Evolutionary conservation across 2,888 invertebrate species (phyloP).

Genomic region (Mesorhabditis sp.): DNA sequence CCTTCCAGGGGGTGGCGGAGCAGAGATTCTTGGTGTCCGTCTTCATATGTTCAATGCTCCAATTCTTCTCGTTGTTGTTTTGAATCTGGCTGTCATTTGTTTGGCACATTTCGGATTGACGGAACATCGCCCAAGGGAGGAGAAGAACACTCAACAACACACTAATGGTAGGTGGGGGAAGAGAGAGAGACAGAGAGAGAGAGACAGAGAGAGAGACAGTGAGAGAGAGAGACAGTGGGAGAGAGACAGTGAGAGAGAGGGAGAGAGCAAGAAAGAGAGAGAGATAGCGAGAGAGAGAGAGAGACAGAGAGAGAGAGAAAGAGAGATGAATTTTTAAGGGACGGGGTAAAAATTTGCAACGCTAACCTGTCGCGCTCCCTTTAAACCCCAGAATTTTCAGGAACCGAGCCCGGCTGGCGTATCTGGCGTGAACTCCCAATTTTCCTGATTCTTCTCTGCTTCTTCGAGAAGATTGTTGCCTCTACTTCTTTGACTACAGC

Average conservation of each 20-base stretch:
- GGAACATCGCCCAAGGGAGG: not conserved
- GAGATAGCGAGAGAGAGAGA: no score
- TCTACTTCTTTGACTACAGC: not conserved
- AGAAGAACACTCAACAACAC: not conserved
- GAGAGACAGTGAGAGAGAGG: no score
- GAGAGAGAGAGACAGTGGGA: no score
- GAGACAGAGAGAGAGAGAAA: no score
- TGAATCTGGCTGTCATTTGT: not conserved
- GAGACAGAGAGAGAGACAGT: no score
- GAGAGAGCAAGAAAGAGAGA: no score
- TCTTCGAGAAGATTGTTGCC: slow-evolving; percentile 6
- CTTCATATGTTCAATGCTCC: not conserved
- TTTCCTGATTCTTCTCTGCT: not conserved
- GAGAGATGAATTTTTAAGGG: no score
- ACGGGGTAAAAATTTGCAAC: no score
- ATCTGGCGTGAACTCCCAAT: not conserved
- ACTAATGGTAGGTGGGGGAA: not conserved
- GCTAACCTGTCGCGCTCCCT: no score
- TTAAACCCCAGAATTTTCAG: no score
- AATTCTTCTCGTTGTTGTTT: not conserved
- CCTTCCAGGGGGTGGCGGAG: not conserved
- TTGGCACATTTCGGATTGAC: slow-evolving; percentile 3
- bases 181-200: no score
- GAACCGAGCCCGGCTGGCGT: not conserved
- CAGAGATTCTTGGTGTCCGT: not conserved